A percentile compares a stretch with the other conserved stretches of the same genome.
Evolutionary conservation across 2,888 invertebrate genomes (phyloP).

Genomic region (Cryptocheilus praepositus): DNA sequence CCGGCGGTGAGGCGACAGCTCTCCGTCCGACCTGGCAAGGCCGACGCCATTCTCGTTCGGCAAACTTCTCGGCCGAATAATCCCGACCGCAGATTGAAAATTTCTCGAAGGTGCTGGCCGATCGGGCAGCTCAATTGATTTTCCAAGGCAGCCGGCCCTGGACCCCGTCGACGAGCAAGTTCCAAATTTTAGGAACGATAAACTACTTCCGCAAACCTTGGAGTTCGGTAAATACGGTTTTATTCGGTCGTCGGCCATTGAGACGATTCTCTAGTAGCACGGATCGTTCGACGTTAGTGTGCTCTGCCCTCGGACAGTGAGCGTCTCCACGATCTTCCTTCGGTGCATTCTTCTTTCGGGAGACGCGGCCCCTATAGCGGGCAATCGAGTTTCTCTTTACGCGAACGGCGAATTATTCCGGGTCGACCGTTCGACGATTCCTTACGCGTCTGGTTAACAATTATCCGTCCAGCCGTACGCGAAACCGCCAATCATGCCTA

Average conservation of each 20-base stretch:
- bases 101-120: slow-evolving; percentile 20
- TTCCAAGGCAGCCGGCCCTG: background rate
- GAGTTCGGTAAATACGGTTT: slow-evolving; percentile 2
- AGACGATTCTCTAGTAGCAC: too few relatives aligned
- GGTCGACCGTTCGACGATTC: too few relatives aligned
- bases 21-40: slow-evolving; percentile 26
- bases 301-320: too few relatives aligned
- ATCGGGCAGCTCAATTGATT: slow-evolving; percentile 9
- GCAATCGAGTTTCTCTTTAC: background rate
- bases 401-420: background rate
- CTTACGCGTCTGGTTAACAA: too few relatives aligned
- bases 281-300: too few relatives aligned
- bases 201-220: slow-evolving; percentile 6
- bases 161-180: background rate
- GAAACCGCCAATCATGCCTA: too few relatives aligned
- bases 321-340: too few relatives aligned
- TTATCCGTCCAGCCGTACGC: too few relatives aligned
- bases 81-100: slow-evolving; percentile 40
- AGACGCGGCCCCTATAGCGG: too few relatives aligned
- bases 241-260: background rate
- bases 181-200: slow-evolving; percentile 4
- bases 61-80: slow-evolving; percentile 39
- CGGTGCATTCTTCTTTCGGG: too few relatives aligned
- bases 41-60: slow-evolving; percentile 13
- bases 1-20: slow-evolving; percentile 36